A percentile compares a stretch with the other conserved stretches of the same genome.
Evolutionary conservation across 1,140 invertebrate species (phyloP).

Genomic region (Bombus breviceps): DNA sequence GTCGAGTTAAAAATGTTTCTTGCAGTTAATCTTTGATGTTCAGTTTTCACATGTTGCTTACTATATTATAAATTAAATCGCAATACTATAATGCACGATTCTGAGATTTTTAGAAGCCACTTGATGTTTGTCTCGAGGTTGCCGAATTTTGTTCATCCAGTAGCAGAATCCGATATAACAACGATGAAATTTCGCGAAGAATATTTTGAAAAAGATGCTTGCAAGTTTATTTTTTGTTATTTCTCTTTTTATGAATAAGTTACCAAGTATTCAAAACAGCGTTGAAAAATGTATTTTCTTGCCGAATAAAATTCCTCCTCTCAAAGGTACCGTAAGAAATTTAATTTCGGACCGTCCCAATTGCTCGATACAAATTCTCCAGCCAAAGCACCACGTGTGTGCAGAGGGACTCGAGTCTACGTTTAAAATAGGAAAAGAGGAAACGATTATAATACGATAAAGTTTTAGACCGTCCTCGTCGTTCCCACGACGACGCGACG

Average conservation of each 20-base stretch:
- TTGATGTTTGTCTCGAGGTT: no score
- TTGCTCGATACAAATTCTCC: neutral
- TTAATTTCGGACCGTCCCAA: neutral
- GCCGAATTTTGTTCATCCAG: neutral
- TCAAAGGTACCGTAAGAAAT: neutral
- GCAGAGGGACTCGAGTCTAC: neutral
- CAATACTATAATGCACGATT: neutral
- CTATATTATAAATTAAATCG: neutral
- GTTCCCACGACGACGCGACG: neutral
- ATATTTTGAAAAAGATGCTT: no score
- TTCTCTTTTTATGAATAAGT: neutral
- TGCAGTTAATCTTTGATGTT: neutral
- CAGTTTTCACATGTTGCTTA: neutral
- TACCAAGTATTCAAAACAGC: neutral
- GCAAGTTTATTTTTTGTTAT: neutral
- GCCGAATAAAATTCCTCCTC: neutral
- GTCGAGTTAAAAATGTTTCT: neutral
- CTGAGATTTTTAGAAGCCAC: no score
- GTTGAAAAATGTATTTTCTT: neutral
- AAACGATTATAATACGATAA: constrained; percentile 47
- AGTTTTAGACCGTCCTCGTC: constrained; percentile 22
- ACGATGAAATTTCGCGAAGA: neutral
- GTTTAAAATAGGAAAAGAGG: neutral
- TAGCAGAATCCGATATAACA: neutral
- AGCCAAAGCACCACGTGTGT: neutral